phyloP scores from a whole-genome alignment of 2,113 vertebrate genomes.

The cattle (Bos taurus) region ARS-UCD2.0 NC_037331.1:64285001-64285500 shows the following conservation, averaged over 20 bases:
- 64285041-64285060: neutral
- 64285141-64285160: neutral
- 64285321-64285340: neutral
- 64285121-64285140: neutral
- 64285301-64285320: neutral
- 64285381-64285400: neutral
- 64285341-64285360: neutral
- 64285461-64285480: neutral
- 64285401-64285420: neutral
- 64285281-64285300: neutral
- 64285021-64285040: conserved; percentile 12
- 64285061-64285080: conserved; percentile 12
- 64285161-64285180: conserved; percentile 7
- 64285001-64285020: conserved; percentile 11
- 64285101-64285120: conserved; percentile 1
- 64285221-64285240: neutral
- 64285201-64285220: neutral
- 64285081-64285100: conserved; percentile 2
- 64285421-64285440: neutral
- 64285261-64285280: neutral
- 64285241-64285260: neutral
- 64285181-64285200: neutral
- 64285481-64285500: neutral
- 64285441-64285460: neutral
- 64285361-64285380: neutral